Evolutionary conservation across 2,113 vertebrate species (phyloP), one percentile per base, ranked within the genome.

Genomic region (Pterophyllum scalare): DNA sequence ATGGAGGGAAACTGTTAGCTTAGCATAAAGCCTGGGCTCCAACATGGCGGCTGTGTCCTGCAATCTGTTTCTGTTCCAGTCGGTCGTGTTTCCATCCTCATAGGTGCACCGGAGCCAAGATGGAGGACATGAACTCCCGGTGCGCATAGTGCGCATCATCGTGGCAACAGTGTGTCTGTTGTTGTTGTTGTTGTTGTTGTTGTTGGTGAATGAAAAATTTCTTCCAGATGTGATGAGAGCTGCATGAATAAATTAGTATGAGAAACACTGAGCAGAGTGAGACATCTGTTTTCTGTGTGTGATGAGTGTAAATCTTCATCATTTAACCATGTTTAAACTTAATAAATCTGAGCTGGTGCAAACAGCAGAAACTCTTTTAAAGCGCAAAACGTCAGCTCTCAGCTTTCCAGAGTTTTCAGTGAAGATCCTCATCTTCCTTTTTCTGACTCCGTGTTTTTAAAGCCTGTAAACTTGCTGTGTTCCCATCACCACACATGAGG

Each of bases 181-280:
- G 35, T 77, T 62, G 65, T 80, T 84, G 70, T 83, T 79, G 46
- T 33, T 70, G 9, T 70, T 70, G 43, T 70, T 52, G 35, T 57
- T 79, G 75, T 86, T 70, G 7, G 67, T 86, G 80, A 79, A 76
- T 88, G 77, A 85, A 65, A 74, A 88, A 8, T 3, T 1, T 1
- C 31, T 81, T 62, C 54, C 24, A 57, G 49, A 77, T 65, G 80
- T 86, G 33, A 85, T 83, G 52, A 87, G 19, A 89, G 79, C 49
- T 88, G 91, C 88, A 92, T 91, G 88, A 93, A 86, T 91, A 93
- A 92, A 92, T 2, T 65, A 31, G 59, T 56, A 83, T 26, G 59
- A 80, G 20, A 84, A 83, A 75, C 59, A 79, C 13, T 3, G 33
- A 75, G 19, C 38, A 0, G 56, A 79, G 49, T 67, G 20, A 77